Evolutionary conservation across 2,113 vertebrate genomes (phyloP), one percentile per base, ranked within the genome.

Genomic region (Dascyllus trimaculatus): DNA sequence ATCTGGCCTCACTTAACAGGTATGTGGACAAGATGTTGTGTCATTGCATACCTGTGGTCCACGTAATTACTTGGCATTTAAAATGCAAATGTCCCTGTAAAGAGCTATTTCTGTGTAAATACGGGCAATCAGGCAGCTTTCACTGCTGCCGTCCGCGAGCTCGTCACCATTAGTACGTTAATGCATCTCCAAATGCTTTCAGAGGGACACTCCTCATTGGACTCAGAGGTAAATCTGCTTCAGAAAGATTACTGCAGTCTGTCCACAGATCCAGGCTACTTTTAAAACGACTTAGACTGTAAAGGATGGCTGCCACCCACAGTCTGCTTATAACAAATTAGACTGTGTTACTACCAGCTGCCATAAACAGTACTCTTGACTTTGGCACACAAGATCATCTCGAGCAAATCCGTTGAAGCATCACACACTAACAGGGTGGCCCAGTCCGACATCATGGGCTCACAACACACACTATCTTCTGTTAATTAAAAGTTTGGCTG

Each of bases 401-500:
- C 29, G 21, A 76, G 71, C 79, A 79, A 66, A 46, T 76, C 69
- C 80, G 65, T 63, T 56, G 53, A 79, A 25, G 78, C 62, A 14
- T 51, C 11, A 2, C 46, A 24, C 5, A 0, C 63, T 62, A 9
- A 10, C 71, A 51, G 68, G 90, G 86, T 85, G 83, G 78, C 29
- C 62, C 46, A 53, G 74, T 53, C n/a, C 8, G 46, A 71, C 52
- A 40, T 7, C 18, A 40, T 19, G 29, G 52, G 61, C 75, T 73
- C 59, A 78, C 64, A 77, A 60, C 83, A 78, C 40, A 43, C 40
- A 35, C 7, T 70, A 75, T 60, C 60, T 78, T 19, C 63, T 46
- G 65, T 13, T 89, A 71, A 88, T 88, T 75, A 84, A 77, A 52
- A 45, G 29, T 35, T 65, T 35, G 35, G 52, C 53, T 54, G 18